Conservation (phyloP, 2,888 invertebrate genomes). For the Drosophila helvetica region DNA sequence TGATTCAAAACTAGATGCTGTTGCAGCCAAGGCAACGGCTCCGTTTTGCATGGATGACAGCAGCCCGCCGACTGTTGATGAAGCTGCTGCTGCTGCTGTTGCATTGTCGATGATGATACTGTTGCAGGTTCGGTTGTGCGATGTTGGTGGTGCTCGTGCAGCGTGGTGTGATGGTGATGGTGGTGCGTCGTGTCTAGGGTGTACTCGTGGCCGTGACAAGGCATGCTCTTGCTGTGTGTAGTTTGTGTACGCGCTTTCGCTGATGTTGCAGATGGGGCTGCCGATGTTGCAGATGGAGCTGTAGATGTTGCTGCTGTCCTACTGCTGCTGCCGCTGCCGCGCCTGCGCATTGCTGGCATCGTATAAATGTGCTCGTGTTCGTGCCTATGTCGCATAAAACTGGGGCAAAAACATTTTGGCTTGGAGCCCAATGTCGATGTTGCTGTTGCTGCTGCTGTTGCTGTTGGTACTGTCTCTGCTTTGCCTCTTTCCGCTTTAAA, state of each 20-base stretch:
- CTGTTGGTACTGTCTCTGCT: constrained; percentile 21
- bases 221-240: constrained; percentile 63
- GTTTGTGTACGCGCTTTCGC: constrained; percentile 68
- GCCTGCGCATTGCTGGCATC: constrained; percentile 41
- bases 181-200: constrained; percentile 72
- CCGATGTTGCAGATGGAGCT: constrained; percentile 27
- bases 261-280: constrained; percentile 28
- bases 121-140: constrained; percentile 14
- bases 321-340: constrained; percentile 35
- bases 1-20: constrained; percentile 83
- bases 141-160: constrained; percentile 36
- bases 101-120: background rate
- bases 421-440: constrained; percentile 37
- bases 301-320: constrained; percentile 30
- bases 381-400: constrained; percentile 68
- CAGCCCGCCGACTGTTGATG: constrained; percentile 43
- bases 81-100: constrained; percentile 36
- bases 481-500: constrained; percentile 5
- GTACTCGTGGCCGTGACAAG: constrained; percentile 63
- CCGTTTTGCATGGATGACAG: constrained; percentile 75
- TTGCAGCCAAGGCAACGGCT: constrained; percentile 83
- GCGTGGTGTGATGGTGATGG: constrained; percentile 15
- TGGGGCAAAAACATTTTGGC: constrained; percentile 69
- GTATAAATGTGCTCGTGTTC: constrained; percentile 52
- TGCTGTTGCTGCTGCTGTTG: constrained; percentile 42